Evolutionary conservation across 2,888 invertebrate genomes (phyloP).

Genomic region (Alsophila aescularia): DNA sequence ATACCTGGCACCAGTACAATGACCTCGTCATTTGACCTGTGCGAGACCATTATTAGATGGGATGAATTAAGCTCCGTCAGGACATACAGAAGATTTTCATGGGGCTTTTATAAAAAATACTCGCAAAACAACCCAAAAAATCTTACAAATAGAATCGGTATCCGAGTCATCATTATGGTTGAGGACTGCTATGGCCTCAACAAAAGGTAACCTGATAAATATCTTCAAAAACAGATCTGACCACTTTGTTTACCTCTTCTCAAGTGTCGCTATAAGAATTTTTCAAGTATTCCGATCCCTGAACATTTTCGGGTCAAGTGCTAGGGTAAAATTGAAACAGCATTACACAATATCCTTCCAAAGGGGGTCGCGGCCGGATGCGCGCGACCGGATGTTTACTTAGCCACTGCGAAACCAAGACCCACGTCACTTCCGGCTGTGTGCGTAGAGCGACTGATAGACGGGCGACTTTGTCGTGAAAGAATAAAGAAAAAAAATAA

Average conservation of each 20-base stretch:
- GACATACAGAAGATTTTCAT: neutral
- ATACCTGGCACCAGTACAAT: neutral
- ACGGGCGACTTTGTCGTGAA: neutral
- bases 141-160: too few relatives aligned
- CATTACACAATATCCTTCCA: constrained; percentile 15
- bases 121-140: too few relatives aligned
- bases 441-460: constrained; percentile 27
- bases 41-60: neutral
- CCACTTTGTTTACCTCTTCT: too few relatives aligned
- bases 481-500: too few relatives aligned
- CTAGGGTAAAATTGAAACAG: constrained; percentile 13
- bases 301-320: constrained; percentile 12
- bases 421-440: constrained; percentile 57
- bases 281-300: neutral
- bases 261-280: too few relatives aligned
- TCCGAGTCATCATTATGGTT: too few relatives aligned
- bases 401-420: constrained; percentile 66
- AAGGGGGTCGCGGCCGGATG: constrained; percentile 45
- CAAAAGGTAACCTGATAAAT: too few relatives aligned
- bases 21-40: neutral
- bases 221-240: too few relatives aligned
- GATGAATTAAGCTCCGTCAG: neutral
- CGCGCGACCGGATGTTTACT: constrained; percentile 74
- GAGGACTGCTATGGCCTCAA: too few relatives aligned
- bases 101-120: too few relatives aligned